These are phyloP conservation scores for Pachyramphus minor DNA, from an alignment of 2,113 vertebrate species.

Conservation along the genomic window DNA sequence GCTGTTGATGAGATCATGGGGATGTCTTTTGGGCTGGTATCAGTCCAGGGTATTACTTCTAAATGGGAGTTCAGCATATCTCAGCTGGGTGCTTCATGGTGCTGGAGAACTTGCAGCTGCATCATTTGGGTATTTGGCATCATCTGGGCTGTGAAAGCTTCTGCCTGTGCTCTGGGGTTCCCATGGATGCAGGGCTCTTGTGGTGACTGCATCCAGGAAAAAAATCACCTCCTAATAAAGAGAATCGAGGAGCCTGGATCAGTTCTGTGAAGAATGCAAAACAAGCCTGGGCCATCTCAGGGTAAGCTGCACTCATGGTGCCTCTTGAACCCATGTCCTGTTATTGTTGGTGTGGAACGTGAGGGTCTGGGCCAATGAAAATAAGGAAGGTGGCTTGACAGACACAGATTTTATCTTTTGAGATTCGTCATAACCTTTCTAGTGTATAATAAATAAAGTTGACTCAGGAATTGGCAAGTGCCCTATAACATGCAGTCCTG, in stretches of 20 bases:
- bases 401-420: constrained; percentile 67
- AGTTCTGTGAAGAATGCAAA: constrained; percentile 33
- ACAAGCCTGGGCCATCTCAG: constrained; percentile 46
- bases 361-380: constrained; percentile 59
- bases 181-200: neutral
- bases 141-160: neutral
- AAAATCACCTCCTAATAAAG: neutral
- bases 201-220: neutral
- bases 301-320: constrained; percentile 45
- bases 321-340: constrained; percentile 67
- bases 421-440: constrained; percentile 57
- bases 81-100: neutral
- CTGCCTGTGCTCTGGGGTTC: neutral
- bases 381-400: constrained; percentile 67
- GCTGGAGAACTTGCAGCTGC: neutral
- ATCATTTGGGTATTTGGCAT: neutral
- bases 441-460: constrained; percentile 59
- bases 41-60: neutral
- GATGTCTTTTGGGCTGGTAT: neutral
- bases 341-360: constrained; percentile 62
- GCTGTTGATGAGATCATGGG: neutral
- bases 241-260: neutral
- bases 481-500: constrained; percentile 57
- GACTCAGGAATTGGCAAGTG: constrained; percentile 65
- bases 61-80: neutral